phyloP scores from a whole-genome alignment of 2,888 invertebrate species.

The Ecliptopera silaceata region DNA sequence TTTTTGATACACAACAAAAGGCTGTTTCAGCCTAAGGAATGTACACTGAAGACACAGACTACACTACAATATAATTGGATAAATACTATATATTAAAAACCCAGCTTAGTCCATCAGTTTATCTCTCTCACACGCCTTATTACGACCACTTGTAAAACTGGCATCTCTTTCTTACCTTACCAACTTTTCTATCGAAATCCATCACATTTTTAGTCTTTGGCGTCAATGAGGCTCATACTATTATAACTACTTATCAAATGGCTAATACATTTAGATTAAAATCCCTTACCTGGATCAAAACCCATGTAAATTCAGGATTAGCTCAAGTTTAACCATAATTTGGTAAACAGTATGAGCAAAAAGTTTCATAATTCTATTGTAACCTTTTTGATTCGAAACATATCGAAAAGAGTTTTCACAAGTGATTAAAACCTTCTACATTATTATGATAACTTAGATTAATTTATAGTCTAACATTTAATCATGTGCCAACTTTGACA shows the following conservation, averaged over 20 bases:
- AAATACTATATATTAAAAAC: neutral
- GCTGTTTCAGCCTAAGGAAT: conserved; percentile 1
- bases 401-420: too few species aligned
- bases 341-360: neutral
- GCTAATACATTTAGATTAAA: too few species aligned
- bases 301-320: too few species aligned
- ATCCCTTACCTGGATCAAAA: too few species aligned
- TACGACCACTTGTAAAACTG: neutral
- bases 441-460: too few species aligned
- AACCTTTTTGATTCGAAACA: too few species aligned
- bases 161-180: neutral
- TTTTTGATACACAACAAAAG: neutral
- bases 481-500: too few species aligned
- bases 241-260: too few species aligned
- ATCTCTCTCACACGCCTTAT: neutral
- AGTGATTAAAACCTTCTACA: too few species aligned
- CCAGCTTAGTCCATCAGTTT: neutral
- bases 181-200: neutral
- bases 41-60: neutral
- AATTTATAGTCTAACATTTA: too few species aligned
- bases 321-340: neutral
- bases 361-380: too few species aligned
- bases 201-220: neutral
- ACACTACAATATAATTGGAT: neutral
- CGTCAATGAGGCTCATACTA: too few species aligned